Percentiles rank a stretch among this genome's conserved stretches.
Evolutionary conservation across 2,888 invertebrate genomes (phyloP).

Genomic region (Prosapia bicincta): DNA sequence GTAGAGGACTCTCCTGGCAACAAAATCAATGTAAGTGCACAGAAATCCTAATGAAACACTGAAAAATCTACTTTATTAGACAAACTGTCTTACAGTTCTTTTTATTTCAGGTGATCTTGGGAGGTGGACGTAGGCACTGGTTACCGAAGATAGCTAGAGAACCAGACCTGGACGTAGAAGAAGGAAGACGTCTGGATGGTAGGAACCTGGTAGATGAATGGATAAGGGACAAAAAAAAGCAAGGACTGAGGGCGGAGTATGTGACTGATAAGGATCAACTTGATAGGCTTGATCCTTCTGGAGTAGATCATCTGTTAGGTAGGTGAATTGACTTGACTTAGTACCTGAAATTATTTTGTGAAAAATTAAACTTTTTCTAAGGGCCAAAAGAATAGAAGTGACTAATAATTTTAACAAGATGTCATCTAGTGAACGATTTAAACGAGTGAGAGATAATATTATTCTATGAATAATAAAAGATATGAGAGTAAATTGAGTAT

Average conservation of each 20-base stretch:
- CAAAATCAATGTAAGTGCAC: slow-evolving; percentile 61
- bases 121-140: slow-evolving; percentile 75
- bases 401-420: too few relatives aligned
- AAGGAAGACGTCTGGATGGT: slow-evolving; percentile 70
- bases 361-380: too few relatives aligned
- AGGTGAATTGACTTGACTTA: slow-evolving; percentile 42
- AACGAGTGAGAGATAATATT: too few relatives aligned
- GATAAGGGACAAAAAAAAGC: slow-evolving; percentile 68
- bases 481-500: too few relatives aligned
- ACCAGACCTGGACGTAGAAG: slow-evolving; percentile 59
- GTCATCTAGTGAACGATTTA: too few relatives aligned
- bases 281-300: slow-evolving; percentile 62
- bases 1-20: slow-evolving; percentile 72
- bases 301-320: slow-evolving; percentile 72
- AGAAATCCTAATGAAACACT: too few relatives aligned
- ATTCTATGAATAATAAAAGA: too few relatives aligned
- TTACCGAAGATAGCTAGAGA: slow-evolving; percentile 59
- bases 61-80: too few relatives aligned
- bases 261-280: slow-evolving; percentile 71
- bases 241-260: slow-evolving; percentile 63
- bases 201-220: slow-evolving; percentile 77
- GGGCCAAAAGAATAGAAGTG: too few relatives aligned
- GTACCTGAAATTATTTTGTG: too few relatives aligned
- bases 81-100: too few relatives aligned
- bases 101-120: slow-evolving; percentile 78